Evolutionary conservation across 2,113 vertebrate genomes (phyloP).

Genomic region (Eurypyga helias): DNA sequence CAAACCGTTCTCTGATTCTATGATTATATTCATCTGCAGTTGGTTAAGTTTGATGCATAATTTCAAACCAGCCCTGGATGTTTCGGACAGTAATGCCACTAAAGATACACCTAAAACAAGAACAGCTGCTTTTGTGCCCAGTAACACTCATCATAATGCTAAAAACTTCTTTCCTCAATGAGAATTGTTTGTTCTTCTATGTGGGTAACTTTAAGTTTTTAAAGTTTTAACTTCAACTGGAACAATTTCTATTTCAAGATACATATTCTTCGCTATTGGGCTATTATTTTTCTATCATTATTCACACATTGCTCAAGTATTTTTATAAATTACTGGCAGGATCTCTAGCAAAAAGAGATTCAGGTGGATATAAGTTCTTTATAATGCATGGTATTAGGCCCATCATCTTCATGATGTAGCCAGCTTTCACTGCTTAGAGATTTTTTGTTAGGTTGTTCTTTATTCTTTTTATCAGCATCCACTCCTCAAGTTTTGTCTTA

Average conservation of each 20-base stretch:
- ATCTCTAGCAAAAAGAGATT: not conserved
- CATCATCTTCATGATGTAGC: not conserved
- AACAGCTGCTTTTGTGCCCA: not conserved
- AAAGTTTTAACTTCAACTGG: not conserved
- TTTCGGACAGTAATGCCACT: not conserved
- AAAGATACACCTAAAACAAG: not conserved
- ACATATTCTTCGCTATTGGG: not conserved
- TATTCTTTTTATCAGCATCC: not conserved
- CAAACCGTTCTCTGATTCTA: too few relatives aligned
- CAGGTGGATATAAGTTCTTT: not conserved
- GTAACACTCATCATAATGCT: not conserved
- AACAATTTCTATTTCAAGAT: not conserved
- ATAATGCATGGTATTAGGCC: too few relatives aligned
- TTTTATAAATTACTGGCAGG: not conserved
- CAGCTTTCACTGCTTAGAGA: not conserved
- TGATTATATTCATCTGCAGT: not conserved
- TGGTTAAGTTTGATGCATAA: not conserved
- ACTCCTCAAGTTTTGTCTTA: not conserved
- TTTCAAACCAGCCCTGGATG: not conserved
- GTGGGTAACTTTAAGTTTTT: not conserved
- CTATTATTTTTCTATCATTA: not conserved
- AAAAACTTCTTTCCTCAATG: not conserved
- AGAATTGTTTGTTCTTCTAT: not conserved
- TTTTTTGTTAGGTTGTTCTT: not conserved
- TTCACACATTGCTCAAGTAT: not conserved